Evolutionary conservation across 2,113 vertebrate genomes (phyloP).

Genomic region (Myocastor coypus): DNA sequence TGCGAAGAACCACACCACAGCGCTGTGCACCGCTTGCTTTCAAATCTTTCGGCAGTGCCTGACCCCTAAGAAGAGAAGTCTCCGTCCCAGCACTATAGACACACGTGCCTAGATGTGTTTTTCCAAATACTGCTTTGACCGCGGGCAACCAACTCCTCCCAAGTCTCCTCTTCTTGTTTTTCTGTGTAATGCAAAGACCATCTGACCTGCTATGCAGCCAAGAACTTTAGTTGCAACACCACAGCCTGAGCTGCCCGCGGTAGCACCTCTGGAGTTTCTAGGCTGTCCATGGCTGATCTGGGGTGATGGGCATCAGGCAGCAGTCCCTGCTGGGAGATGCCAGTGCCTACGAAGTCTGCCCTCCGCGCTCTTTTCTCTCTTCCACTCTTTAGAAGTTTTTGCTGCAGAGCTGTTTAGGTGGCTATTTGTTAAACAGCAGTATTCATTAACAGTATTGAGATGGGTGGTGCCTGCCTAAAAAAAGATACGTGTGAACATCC

Average conservation of each 20-base stretch:
- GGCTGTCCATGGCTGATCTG: rapidly evolving
- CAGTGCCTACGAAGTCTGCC: background rate
- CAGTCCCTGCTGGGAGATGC: rapidly evolving
- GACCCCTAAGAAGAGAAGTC: background rate
- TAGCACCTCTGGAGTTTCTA: background rate
- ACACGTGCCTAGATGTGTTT: background rate
- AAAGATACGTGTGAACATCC: background rate
- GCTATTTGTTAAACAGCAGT: background rate
- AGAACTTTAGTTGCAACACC: background rate
- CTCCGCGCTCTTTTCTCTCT: background rate
- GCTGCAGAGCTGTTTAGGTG: background rate
- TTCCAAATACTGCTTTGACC: background rate
- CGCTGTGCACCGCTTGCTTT: background rate
- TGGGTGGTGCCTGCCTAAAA: background rate
- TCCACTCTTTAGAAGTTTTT: background rate
- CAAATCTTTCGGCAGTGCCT: background rate
- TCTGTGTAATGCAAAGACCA: background rate
- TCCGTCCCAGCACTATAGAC: background rate
- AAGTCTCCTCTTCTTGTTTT: background rate
- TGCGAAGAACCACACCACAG: background rate
- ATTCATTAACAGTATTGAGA: background rate
- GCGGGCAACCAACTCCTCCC: background rate
- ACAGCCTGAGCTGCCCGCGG: no score
- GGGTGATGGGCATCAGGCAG: background rate
- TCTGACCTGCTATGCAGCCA: background rate